Evolutionary conservation across 2,888 invertebrate species (phyloP), one percentile per base, ranked within the genome.

Genomic region (Microctonus brassicae): DNA sequence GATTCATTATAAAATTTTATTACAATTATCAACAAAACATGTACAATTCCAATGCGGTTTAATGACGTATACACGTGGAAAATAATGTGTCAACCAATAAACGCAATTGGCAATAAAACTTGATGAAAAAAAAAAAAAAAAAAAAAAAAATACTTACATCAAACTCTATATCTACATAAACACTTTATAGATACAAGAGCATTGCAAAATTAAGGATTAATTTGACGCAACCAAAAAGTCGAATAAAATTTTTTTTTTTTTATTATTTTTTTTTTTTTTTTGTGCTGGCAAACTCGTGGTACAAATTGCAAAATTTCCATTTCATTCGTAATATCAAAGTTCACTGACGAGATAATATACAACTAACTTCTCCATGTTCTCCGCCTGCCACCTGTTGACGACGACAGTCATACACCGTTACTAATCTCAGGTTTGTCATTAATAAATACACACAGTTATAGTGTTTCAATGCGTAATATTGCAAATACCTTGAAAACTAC

Each of bases 361-460:
- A 55, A 55, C 11, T 22, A 55, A 53, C 11, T 55, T 26, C 47
- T 4, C 17, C 63, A 42, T 39, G 39, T 66, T 39, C 39, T 57
- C 57, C 29, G 24, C 39, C 57, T 24, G n/a, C 57, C 33, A 36
- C 34, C 17, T 65, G 65, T 57, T 39, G n/a, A n/a, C n/a, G 57
- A 66, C 53, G 17, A 66, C 39, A 62, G 17, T 47, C 64, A 57
- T 42, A 52, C 6, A 36, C 64, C 47, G 64, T 70, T 70, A 70
- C 65, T 66, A 67, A 71, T 71, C 53, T 55, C 53, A 71, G 39
- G 66, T 64, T 62, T 39, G 29, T 65, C n/a, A 29, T 20, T 29
- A 66, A 71, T 66, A n/a, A 71, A 61, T 34, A 68, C 39, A 36
- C 39, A 6, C 22, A 36, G 33, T 66, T 58, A 33, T 47, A 24